These are phyloP conservation scores for Melinaea marsaeus DNA, from an alignment of 2,888 invertebrate species.

Conservation along the genomic window DNA sequence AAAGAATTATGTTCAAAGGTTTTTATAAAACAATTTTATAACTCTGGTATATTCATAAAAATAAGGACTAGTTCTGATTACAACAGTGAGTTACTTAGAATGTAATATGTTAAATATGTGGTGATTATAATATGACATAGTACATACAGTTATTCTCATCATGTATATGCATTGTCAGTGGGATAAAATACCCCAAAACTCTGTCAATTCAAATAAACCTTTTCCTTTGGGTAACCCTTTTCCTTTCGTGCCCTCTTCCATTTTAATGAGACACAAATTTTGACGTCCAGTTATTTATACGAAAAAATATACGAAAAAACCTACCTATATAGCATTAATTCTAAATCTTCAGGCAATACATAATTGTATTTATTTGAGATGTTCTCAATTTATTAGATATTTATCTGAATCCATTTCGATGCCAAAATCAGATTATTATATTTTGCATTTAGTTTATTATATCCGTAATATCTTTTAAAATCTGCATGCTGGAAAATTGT, in stretches of 20 bases:
- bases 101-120: no score
- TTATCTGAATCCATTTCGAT: neutral
- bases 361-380: no score
- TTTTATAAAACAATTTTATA: constrained; percentile 13
- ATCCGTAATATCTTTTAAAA: constrained; percentile 24
- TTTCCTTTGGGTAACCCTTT: neutral
- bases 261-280: constrained; percentile 7
- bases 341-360: no score
- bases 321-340: no score
- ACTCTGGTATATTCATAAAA: no score
- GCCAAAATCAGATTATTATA: neutral
- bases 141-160: no score
- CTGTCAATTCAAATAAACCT: constrained; percentile 11
- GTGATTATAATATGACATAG: no score
- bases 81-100: no score
- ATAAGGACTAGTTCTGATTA: no score
- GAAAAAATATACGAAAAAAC: neutral
- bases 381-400: no score
- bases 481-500: constrained; percentile 33
- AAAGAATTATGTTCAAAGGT: constrained; percentile 2
- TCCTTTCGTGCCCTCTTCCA: constrained; percentile 4
- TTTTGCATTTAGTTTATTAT: constrained; percentile 11
- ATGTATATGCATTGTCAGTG: no score
- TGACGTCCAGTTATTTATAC: neutral
- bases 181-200: no score